Base-by-base conservation (phyloP, 2,888 invertebrate genomes). In the Esperia sulphurella region DNA sequence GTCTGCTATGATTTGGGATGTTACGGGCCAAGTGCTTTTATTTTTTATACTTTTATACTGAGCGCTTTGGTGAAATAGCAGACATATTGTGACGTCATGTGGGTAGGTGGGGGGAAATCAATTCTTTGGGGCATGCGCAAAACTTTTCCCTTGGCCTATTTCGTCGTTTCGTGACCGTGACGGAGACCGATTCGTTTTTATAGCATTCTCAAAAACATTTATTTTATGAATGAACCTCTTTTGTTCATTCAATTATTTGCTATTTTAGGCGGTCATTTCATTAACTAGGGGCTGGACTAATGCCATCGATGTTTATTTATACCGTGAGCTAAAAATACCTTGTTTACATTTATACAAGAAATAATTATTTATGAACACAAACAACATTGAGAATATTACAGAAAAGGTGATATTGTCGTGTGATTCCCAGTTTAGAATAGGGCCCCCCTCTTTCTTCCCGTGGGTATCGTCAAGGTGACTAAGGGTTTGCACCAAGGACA, bases 1-100 rank as follows among this genome's bases (percentile, higher is more conserved):
- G 75, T 76, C 69, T 74, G 71, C 65, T 57, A 65, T 63, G 59
- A 60, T 72, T 68, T 71, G 63, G 59, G 59, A 58, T 58, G 53
- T 59, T 67, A 72, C 68, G 68, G 69, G 61, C 53, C 57, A 59
- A 60, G 57, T 63, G 65, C 61, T 69, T 21, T 71, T 75, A 61
- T 74, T 71, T 79, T 78, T 78, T 75, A 59, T 3, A 75, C 73
- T 78, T 83, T 82, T 79, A 81, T 76, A 79, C 82, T 70, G 72
- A 79, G 74, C 71, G 70, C 59, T 63, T 68, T 61, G 49, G 43
- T 61, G 31, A 21, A 14, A 46, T 50, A 48, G 46, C 52, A 46
- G 54, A 59, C 88, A 88, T 87, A 59, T 85, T 84, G 85, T 88
- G 88, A 88, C 89, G 88, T 89, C 85, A 85, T 68, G 46, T 57